Percentiles rank a stretch among this genome's conserved stretches.
These are phyloP conservation scores for Bedellia somnulentella DNA, from an alignment of 2,888 invertebrate species.

Conservation along the genomic window DNA sequence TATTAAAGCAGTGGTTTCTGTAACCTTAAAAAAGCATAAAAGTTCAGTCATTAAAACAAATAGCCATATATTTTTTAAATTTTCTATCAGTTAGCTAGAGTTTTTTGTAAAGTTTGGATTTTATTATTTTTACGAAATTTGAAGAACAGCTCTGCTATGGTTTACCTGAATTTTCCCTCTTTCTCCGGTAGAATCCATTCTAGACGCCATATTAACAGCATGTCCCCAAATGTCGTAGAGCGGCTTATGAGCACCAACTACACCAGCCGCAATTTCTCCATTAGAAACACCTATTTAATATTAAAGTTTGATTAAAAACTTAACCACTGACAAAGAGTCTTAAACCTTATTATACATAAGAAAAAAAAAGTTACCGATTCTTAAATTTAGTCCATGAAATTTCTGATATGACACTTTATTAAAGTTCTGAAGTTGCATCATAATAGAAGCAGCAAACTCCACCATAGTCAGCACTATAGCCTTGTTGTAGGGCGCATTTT, in stretches of 20 bases:
- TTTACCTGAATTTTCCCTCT: slow-evolving; percentile 75
- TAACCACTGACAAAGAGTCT: background rate
- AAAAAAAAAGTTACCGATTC: slow-evolving; percentile 63
- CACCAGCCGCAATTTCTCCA: slow-evolving; percentile 91
- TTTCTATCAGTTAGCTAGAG: too few species aligned
- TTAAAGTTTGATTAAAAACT: slow-evolving; percentile 14
- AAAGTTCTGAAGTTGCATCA: slow-evolving; percentile 53
- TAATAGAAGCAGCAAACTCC: slow-evolving; percentile 53
- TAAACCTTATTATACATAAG: too few species aligned
- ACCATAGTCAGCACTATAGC: slow-evolving; percentile 50
- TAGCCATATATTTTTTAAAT: too few species aligned
- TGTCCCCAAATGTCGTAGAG: slow-evolving; percentile 97
- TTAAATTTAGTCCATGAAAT: slow-evolving; percentile 65
- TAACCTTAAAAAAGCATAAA: too few species aligned
- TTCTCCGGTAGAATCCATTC: slow-evolving; percentile 92
- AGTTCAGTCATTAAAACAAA: too few species aligned
- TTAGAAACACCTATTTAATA: slow-evolving; percentile 75
- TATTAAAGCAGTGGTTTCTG: slow-evolving; percentile 70
- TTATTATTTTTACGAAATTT: too few species aligned
- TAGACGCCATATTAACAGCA: slow-evolving; percentile 93
- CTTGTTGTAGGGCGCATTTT: slow-evolving; percentile 34
- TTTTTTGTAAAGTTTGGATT: too few species aligned
- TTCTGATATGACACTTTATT: slow-evolving; percentile 63
- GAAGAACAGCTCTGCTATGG: background rate
- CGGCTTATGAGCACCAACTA: slow-evolving; percentile 92